These are phyloP conservation scores for Labeo rohita DNA, from an alignment of 2,113 vertebrate species.

Conservation along the genomic window DNA sequence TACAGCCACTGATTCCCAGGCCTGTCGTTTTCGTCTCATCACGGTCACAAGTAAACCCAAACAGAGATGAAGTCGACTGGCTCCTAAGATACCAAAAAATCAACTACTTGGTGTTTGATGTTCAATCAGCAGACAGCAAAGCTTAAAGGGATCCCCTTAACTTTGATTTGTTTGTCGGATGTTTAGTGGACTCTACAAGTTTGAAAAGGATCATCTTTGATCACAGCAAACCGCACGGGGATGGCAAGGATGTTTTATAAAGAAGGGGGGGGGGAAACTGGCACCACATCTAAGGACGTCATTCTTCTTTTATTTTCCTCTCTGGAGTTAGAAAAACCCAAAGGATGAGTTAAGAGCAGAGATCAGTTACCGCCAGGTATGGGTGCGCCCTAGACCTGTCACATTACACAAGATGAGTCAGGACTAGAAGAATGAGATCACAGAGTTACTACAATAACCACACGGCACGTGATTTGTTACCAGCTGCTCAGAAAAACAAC, in stretches of 20 bases:
- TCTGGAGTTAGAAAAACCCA: constrained; percentile 58
- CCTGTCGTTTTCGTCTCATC: constrained; percentile 48
- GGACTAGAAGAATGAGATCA: constrained; percentile 49
- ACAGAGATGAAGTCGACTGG: constrained; percentile 42
- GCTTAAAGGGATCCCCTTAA: constrained; percentile 43
- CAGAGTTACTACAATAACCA: constrained; percentile 40
- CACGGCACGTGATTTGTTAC: constrained; percentile 51
- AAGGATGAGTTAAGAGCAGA: constrained; percentile 44
- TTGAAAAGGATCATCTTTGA: constrained; percentile 61
- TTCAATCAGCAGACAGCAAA: constrained; percentile 52
- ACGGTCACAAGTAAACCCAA: constrained; percentile 20
- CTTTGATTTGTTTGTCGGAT: constrained; percentile 58
- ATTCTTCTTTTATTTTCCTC: constrained; percentile 39
- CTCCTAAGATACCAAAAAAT: constrained; percentile 54
- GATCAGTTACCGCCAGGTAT: constrained; percentile 63
- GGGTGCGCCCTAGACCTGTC: constrained; percentile 50
- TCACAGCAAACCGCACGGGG: constrained; percentile 57
- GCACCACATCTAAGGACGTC: constrained; percentile 62
- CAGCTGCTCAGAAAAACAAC: constrained; percentile 25
- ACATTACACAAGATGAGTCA: constrained; percentile 40
- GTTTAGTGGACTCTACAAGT: constrained; percentile 57
- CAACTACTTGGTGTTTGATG: constrained; percentile 56
- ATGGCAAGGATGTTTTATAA: constrained; percentile 14
- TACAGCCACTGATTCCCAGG: constrained; percentile 58
- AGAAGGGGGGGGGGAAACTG: constrained; percentile 50